A percentile compares a stretch with the other conserved stretches of the same genome.
These are phyloP conservation scores for Drosophila bocqueti DNA, from an alignment of 1,140 invertebrate genomes.

Conservation along the genomic window DNA sequence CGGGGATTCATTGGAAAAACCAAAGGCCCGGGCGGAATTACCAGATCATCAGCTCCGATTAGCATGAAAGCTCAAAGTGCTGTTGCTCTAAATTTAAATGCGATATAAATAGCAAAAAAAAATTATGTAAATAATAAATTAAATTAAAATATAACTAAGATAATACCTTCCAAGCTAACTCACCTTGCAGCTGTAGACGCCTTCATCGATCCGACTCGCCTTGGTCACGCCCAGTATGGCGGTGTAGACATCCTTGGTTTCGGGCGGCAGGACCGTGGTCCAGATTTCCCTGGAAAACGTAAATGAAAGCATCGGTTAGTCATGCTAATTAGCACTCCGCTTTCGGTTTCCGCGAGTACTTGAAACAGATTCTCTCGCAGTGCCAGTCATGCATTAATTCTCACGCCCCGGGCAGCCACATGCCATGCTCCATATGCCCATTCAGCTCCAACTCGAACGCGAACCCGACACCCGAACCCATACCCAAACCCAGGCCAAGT, in stretches of 20 bases:
- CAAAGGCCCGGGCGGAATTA: neutral
- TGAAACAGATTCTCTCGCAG: constrained; percentile 43
- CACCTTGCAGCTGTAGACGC: constrained; percentile 90
- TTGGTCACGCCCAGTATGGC: constrained; percentile 89
- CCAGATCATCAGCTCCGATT: constrained; percentile 12
- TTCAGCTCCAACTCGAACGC: constrained; percentile 9
- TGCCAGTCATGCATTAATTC: constrained; percentile 62
- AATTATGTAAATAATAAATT: neutral
- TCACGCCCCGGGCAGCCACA: constrained; percentile 51
- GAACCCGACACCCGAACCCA: neutral
- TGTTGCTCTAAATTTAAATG: neutral
- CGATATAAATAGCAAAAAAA: neutral
- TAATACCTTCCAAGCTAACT: constrained; percentile 3
- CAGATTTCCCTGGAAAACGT: constrained; percentile 86
- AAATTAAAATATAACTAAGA: neutral
- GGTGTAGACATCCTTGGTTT: constrained; percentile 88
- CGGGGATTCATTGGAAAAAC: constrained; percentile 15
- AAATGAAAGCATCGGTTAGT: constrained; percentile 27
- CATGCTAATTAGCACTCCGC: constrained; percentile 63
- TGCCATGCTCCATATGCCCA: constrained; percentile 1
- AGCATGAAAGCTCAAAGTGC: neutral
- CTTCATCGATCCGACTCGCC: constrained; percentile 89
- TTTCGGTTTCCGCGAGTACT: constrained; percentile 63
- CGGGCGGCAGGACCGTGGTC: constrained; percentile 88
- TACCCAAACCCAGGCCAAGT: constrained; percentile 17